phyloP scores from a whole-genome alignment of 2,797 vertebrate species.

The Etheostoma nigrum region DNA sequence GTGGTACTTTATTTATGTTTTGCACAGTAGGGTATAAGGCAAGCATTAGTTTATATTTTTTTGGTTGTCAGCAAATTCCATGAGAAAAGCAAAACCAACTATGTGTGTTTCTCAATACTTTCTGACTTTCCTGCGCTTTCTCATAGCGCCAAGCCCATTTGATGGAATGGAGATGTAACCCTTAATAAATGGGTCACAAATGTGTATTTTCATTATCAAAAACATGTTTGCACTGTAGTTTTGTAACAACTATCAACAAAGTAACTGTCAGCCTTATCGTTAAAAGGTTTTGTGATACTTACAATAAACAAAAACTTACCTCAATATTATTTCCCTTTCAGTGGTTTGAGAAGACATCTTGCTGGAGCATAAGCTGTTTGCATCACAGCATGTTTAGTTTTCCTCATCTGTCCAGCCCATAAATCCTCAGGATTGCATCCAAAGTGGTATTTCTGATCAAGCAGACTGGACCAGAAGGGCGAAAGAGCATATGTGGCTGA shows the following conservation, averaged over 20 bases:
- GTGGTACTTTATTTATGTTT: slow-evolving; percentile 79
- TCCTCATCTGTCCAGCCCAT: slow-evolving; percentile 30
- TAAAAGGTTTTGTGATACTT: not conserved
- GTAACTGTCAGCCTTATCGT: not conserved
- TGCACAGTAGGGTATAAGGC: not conserved
- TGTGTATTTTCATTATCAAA: not conserved
- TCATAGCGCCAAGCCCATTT: not conserved
- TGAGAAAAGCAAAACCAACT: not conserved
- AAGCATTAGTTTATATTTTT: not conserved
- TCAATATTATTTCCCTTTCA: slow-evolving; percentile 56
- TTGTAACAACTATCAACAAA: not conserved
- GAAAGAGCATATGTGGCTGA: slow-evolving; percentile 24
- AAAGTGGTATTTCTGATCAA: slow-evolving; percentile 43
- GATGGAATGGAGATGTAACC: not conserved
- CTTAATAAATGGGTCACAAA: not conserved
- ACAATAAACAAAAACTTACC: not conserved
- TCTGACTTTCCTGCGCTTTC: not conserved
- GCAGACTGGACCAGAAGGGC: slow-evolving; percentile 14
- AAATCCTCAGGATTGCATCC: slow-evolving; percentile 47
- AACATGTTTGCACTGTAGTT: not conserved
- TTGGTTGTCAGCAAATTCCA: not conserved
- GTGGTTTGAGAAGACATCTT: slow-evolving; percentile 76
- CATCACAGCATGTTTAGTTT: slow-evolving; percentile 24
- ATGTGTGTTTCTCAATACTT: not conserved
- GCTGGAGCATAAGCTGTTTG: slow-evolving; percentile 28